phyloP scores from a whole-genome alignment of 2,113 vertebrate species.

The Osmerus eperlanus region DNA sequence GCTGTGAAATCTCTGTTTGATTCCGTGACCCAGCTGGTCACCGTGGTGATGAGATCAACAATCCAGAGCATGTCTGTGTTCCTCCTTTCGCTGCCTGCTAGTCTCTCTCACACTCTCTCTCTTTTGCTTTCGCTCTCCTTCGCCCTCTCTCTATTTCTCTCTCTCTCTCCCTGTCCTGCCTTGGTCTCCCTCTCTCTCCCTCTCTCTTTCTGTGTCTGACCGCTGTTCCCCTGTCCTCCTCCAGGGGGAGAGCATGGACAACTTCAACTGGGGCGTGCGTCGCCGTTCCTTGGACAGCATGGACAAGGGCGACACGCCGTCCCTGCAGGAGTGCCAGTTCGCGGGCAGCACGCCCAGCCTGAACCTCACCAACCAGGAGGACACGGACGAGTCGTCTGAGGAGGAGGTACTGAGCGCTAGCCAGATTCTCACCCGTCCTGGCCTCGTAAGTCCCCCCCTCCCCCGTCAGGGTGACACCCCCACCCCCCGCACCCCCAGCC shows the following conservation, averaged over 20 bases:
- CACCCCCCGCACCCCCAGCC: slow-evolving; percentile 40
- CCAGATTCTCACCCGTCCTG: slow-evolving; percentile 90
- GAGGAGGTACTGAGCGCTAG: slow-evolving; percentile 96
- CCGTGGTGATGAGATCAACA: no score
- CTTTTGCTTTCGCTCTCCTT: no score
- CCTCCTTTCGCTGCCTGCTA: no score
- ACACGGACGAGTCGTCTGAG: slow-evolving; percentile 97
- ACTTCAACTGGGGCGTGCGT: slow-evolving; percentile 98
- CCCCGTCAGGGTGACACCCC: slow-evolving; percentile 1
- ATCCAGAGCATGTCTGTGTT: no score
- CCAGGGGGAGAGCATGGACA: slow-evolving; percentile 98
- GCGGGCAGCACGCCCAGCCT: slow-evolving; percentile 94
- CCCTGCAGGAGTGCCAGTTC: slow-evolving; percentile 92
- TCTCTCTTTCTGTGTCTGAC: slow-evolving; percentile 22
- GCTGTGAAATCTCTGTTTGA: background rate
- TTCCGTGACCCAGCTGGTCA: no score
- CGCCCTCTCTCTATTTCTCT: background rate
- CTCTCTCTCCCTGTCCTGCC: background rate
- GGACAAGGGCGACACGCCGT: slow-evolving; percentile 95
- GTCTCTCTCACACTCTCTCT: no score
- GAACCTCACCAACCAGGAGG: slow-evolving; percentile 96
- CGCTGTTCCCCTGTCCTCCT: slow-evolving; percentile 40
- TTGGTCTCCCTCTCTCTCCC: background rate
- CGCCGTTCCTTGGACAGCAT: slow-evolving; percentile 96
- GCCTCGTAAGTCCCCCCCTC: slow-evolving; percentile 78